Evolutionary conservation across 2,888 invertebrate genomes (phyloP).

Genomic region (Diarsia rubi): DNA sequence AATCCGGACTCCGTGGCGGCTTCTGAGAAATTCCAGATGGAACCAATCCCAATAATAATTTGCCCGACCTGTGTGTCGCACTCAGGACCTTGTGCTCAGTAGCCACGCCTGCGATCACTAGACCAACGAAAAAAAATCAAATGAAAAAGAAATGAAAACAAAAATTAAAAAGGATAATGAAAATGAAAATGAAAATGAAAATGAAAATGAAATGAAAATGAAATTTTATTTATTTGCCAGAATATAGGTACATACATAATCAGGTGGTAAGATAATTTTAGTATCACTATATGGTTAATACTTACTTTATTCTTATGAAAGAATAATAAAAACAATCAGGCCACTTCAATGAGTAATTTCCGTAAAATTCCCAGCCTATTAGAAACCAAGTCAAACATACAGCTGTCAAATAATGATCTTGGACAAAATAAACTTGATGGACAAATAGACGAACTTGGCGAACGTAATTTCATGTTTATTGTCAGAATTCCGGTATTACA

Average conservation of each 20-base stretch:
- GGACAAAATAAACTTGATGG: slow-evolving; percentile 66
- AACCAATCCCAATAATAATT: no score
- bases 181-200: no score
- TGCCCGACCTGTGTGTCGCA: not conserved
- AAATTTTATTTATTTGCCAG: no score
- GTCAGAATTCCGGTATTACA: slow-evolving; percentile 85
- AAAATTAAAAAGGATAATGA: no score
- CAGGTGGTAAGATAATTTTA: no score
- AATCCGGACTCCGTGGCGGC: no score
- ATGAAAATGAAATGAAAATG: no score
- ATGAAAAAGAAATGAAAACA: no score
- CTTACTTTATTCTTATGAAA: not conserved
- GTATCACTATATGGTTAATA: no score
- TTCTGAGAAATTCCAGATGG: no score
- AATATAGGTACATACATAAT: no score
- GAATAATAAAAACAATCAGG: slow-evolving; percentile 8
- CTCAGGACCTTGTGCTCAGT: not conserved
- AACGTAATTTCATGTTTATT: slow-evolving; percentile 77
- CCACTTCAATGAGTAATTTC: slow-evolving; percentile 29
- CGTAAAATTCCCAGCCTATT: slow-evolving; percentile 54
- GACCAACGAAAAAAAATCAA: no score
- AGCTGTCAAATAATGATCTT: slow-evolving; percentile 67
- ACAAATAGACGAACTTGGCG: slow-evolving; percentile 62
- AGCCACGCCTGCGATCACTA: not conserved
- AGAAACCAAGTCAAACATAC: slow-evolving; percentile 63